phyloP scores from a whole-genome alignment of 2,797 vertebrate species.

The Octomys mimax region DNA sequence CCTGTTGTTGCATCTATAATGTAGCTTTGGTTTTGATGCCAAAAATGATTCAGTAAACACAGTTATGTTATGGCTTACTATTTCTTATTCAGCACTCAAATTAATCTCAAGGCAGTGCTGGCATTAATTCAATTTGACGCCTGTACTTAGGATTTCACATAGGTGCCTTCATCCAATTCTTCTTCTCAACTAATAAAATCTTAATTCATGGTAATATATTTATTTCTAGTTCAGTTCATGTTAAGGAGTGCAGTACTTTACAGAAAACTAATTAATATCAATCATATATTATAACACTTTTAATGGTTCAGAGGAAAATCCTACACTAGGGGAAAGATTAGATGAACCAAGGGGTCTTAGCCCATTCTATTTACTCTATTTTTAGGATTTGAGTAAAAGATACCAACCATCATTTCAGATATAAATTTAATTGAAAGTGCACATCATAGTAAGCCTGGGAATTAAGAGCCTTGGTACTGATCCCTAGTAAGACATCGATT shows the following conservation, averaged over 20 bases:
- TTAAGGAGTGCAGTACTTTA: slow-evolving; percentile 85
- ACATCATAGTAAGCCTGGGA: slow-evolving; percentile 41
- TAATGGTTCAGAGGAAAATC: slow-evolving; percentile 79
- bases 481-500: slow-evolving; percentile 70
- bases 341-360: slow-evolving; percentile 73
- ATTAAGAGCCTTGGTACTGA: slow-evolving; percentile 59
- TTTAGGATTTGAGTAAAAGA: slow-evolving; percentile 61
- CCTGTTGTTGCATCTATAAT: slow-evolving; percentile 86
- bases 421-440: slow-evolving; percentile 70
- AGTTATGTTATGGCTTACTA: slow-evolving; percentile 86
- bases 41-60: slow-evolving; percentile 89
- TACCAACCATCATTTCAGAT: slow-evolving; percentile 66
- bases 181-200: slow-evolving; percentile 88
- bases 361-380: slow-evolving; percentile 69
- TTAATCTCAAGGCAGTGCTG: slow-evolving; percentile 88
- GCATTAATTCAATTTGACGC: slow-evolving; percentile 88
- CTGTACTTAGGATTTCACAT: slow-evolving; percentile 87
- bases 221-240: slow-evolving; percentile 90
- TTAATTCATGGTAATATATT: slow-evolving; percentile 89
- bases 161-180: slow-evolving; percentile 87
- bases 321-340: slow-evolving; percentile 73
- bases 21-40: slow-evolving; percentile 85
- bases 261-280: slow-evolving; percentile 90
- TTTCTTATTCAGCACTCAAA: slow-evolving; percentile 89
- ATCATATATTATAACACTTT: slow-evolving; percentile 86